Base-by-base conservation (phyloP, 1,140 invertebrate species). In the Saccostrea echinata region DNA sequence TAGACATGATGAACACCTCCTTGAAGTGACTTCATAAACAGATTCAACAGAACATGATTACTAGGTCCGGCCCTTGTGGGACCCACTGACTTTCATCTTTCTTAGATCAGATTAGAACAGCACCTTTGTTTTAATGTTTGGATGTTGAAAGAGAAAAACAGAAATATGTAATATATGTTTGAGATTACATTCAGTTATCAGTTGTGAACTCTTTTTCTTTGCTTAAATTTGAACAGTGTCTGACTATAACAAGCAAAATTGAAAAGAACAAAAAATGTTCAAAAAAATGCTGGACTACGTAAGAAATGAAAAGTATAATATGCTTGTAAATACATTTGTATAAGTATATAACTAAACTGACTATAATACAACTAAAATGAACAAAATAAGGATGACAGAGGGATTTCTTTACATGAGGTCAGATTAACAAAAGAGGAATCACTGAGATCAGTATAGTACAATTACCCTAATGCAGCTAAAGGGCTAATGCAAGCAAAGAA, bases 281-380 rank as follows among this genome's bases (percentile, higher is more conserved):
- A 71, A 24, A 76, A 43, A 43, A 76, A 76, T 76, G 68, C 24
- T 35, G 68, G 27, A 76, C 27, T 76, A 30, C 16, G 13, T 43
- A 33, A 76, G 68, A 76, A 76, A 76, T 76, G 68, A 76, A 30
- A 76, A 30, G 24, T 76, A 76, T 27, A 76, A 76, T 76, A 76
- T 76, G 68, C 68, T 76, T 76, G 68, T 76, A 76, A 76, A 76
- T 76, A 76, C 68, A 76, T 76, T 64, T 76, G 68, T 76, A 76
- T 76, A 76, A 76, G 68, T 76, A 76, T 61, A 61, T 61, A 76
- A 76, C 68, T 76, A 76, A 71, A 71, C 12, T 71, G 30, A 76
- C 68, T 76, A 76, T 76, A 76, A 30, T 30, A 30, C 68, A 76
- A 33, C 68, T 76, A 76, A 76, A 76, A 76, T 76, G 68, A 76